Evolutionary conservation across 2,888 invertebrate species (phyloP).

Genomic region (Drosophila stalkeri): DNA sequence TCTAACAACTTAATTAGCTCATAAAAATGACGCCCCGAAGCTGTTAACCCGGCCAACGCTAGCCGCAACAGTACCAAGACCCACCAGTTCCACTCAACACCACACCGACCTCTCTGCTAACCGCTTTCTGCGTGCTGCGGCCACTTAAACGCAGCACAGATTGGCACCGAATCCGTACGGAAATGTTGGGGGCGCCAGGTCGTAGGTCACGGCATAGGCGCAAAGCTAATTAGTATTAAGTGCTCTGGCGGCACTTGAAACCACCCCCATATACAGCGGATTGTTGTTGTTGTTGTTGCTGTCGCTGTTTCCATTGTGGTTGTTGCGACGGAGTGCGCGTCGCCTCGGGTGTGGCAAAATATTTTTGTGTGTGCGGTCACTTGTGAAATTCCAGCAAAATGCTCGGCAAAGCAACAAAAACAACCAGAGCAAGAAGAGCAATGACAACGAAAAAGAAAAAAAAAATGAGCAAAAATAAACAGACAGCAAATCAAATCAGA

Average conservation of each 20-base stretch:
- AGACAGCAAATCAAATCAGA: background rate
- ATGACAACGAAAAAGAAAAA: background rate
- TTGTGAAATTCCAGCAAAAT: conserved; percentile 75
- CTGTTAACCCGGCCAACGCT: conserved; percentile 68
- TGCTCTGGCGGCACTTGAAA: conserved; percentile 78
- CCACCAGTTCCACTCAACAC: background rate
- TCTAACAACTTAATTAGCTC: conserved; percentile 81
- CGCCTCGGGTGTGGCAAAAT: conserved; percentile 76
- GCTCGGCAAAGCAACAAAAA: conserved; percentile 40
- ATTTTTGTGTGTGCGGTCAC: conserved; percentile 80
- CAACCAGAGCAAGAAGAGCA: background rate
- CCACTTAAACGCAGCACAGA: conserved; percentile 79
- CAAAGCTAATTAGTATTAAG: conserved; percentile 82
- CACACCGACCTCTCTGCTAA: background rate
- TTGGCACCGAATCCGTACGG: conserved; percentile 64
- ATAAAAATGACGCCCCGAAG: conserved; percentile 77
- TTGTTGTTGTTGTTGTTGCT: conserved; percentile 22
- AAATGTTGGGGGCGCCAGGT: conserved; percentile 63
- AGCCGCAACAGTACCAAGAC: background rate
- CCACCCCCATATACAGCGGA: conserved; percentile 40
- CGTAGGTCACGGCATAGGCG: conserved; percentile 79
- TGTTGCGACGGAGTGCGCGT: conserved; percentile 39
- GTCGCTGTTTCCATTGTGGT: conserved; percentile 35
- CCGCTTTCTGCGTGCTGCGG: conserved; percentile 68
- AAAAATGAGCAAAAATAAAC: conserved; percentile 5